Conservation (phyloP, 2,113 vertebrate species). For the Vireo altiloquus region DNA sequence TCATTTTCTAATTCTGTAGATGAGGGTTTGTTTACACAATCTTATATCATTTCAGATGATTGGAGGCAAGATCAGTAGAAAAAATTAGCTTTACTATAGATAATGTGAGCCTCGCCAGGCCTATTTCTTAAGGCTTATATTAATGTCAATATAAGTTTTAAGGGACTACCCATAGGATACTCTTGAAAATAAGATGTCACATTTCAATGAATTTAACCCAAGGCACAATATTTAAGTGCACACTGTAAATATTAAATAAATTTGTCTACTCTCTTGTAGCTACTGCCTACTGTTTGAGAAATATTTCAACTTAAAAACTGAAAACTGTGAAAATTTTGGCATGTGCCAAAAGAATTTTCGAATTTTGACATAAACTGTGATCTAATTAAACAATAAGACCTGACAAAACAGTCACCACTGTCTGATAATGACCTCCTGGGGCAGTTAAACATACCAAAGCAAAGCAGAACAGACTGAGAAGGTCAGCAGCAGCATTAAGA, state of each 20-base stretch:
- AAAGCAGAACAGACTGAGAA: slow-evolving; percentile 71
- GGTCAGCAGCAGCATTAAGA: slow-evolving; percentile 62
- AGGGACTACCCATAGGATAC: slow-evolving; percentile 58
- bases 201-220: slow-evolving; percentile 69
- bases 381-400: slow-evolving; percentile 81
- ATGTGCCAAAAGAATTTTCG: slow-evolving; percentile 78
- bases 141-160: slow-evolving; percentile 68
- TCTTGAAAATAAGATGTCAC: slow-evolving; percentile 68
- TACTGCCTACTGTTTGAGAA: slow-evolving; percentile 69
- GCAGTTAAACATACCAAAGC: slow-evolving; percentile 70
- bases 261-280: slow-evolving; percentile 60
- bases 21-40: slow-evolving; percentile 60
- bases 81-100: slow-evolving; percentile 47
- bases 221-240: slow-evolving; percentile 62
- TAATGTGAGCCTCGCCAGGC: slow-evolving; percentile 39
- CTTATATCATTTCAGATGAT: slow-evolving; percentile 20
- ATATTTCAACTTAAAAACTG: slow-evolving; percentile 68
- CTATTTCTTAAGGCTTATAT: slow-evolving; percentile 67
- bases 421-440: slow-evolving; percentile 75
- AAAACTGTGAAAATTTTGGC: slow-evolving; percentile 76
- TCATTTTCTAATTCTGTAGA: slow-evolving; percentile 55
- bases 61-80: slow-evolving; percentile 21
- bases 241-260: slow-evolving; percentile 70
- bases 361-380: slow-evolving; percentile 73
- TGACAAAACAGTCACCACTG: slow-evolving; percentile 76